Base-by-base conservation (phyloP, 92 coral and sea anemone genomes). In the Paramuricea clavata region DNA sequence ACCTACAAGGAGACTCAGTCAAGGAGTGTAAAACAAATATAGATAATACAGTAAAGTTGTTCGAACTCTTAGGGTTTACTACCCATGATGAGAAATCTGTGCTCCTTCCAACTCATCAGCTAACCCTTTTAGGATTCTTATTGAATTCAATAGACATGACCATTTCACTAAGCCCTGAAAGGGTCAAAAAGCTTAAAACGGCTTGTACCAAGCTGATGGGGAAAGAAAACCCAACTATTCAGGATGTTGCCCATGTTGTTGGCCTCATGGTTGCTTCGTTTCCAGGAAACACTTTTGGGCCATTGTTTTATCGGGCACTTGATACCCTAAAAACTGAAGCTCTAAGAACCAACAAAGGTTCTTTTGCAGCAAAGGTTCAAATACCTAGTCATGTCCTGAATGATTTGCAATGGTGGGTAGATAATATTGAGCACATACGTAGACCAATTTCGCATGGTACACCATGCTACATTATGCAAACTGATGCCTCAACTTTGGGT, bases 61-160 rank as follows among this genome's bases (percentile, higher is more conserved):
- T 88, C 39, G 85, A 83, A 52, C 61, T 76, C 49, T 74, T 88
- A 10, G 92, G 94, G 6, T 91, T 91, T 35, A 25, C 83, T 56
- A 75, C 60, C 44, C 92, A 88, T 59, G 80, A 69, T 28, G 84
- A 88, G 12, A 88, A 81, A 82, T 88, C 92, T 32, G 81, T 74
- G 74, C 42, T 17, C 30, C 27, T 36, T 36, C 94, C 88, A 33
- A 75, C 87, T 35, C 90, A 92, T 69, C 61, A 73, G 41, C 85
- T 81, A 25, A 85, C 72, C 57, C 88, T 92, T 75, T 81, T 92
- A 49, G 94, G 92, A 34, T 88, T 85, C 74, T 74, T 64, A 12
- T 22, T 92, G 25, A 81, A 92, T 85, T 92, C 94, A 28, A 82
- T 61, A 49, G 50, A 73, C 61, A 92, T 89, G 94, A 88, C 92